Evolutionary conservation across 2,797 vertebrate species (phyloP), one percentile per base, ranked within the genome.

Genomic region (Ataeniobius toweri): DNA sequence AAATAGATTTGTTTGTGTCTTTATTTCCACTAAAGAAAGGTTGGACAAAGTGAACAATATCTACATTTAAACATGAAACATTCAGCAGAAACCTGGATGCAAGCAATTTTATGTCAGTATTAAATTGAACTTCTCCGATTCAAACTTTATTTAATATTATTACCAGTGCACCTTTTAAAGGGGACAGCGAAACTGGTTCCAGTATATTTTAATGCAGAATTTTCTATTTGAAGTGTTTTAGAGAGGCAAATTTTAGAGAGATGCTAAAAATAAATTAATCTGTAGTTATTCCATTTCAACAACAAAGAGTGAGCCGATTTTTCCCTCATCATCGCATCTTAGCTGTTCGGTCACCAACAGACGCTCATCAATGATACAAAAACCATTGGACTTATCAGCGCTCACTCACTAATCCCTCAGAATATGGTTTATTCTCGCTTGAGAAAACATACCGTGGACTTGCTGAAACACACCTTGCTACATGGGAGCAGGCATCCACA

Each of bases 401-500:
- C 9, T 77, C 22, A 63, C 5, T 20, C 46, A 61, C 24, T 14
- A n/a, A 48, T 58, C 31, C 31, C 28, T 71, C 13, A 69, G n/a
- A 70, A 6, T 7, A 13, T 48, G 51, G 18, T 1, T 44, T 39
- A 3, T 8, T 76, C 41, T 1, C 3, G 13, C 48, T 39, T 77
- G 20, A 39, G 20, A 36, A 18, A 14, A 70, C 1, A 31, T 26
- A 24, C 24, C 9, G 28, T 22, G 39, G 13, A 71, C 44, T 22
- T 13, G 1, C 56, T 39, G 75, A 72, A 22, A 71, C 70, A 18
- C 94, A 99, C 98, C 98, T 98, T 92, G 98, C 97, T 80, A 99
- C 98, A 1, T 99, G 98, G 77, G 98, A 98, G 90, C 98, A 99
- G 68, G 98, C 98, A 90, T 99, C 98, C 71, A 99, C 97, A 0